Percentiles rank a stretch among this genome's conserved stretches.
phyloP scores from a whole-genome alignment of 1,140 invertebrate species.

The Leptinotarsa texana region DNA sequence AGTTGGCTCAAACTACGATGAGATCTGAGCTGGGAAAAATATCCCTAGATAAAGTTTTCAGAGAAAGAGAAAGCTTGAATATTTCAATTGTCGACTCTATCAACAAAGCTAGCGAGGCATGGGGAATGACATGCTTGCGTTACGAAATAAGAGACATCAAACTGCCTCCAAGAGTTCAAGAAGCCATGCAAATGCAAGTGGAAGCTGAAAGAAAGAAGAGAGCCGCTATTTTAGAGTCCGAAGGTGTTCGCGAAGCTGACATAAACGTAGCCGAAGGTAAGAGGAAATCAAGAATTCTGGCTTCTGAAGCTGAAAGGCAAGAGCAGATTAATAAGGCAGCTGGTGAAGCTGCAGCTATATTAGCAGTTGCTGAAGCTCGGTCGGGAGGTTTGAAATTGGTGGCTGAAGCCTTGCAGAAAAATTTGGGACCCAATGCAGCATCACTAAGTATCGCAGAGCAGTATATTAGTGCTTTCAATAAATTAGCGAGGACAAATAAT shows the following conservation, averaged over 20 bases:
- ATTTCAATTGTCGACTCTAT: slow-evolving; percentile 95
- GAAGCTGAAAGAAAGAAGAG: slow-evolving; percentile 97
- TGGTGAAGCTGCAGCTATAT: slow-evolving; percentile 85
- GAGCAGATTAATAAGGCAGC: slow-evolving; percentile 86
- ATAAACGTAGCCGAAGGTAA: slow-evolving; percentile 98
- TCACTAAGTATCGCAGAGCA: slow-evolving; percentile 92
- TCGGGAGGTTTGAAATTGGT: slow-evolving; percentile 78
- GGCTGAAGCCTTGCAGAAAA: slow-evolving; percentile 63
- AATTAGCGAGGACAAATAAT: slow-evolving; percentile 84
- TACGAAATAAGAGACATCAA: slow-evolving; percentile 98
- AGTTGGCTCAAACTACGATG: slow-evolving; percentile 99
- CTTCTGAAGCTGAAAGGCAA: slow-evolving; percentile 85
- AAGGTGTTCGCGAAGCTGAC: slow-evolving; percentile 91
- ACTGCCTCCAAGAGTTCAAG: slow-evolving; percentile 89
- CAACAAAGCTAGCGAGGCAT: slow-evolving; percentile 96
- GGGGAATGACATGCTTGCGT: slow-evolving; percentile 96
- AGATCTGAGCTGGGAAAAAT: slow-evolving; percentile 98
- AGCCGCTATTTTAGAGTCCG: slow-evolving; percentile 95
- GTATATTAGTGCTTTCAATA: slow-evolving; percentile 69
- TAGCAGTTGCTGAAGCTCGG: slow-evolving; percentile 83
- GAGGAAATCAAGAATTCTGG: slow-evolving; percentile 86
- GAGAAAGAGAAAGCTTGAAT: slow-evolving; percentile 95
- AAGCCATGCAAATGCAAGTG: slow-evolving; percentile 60
- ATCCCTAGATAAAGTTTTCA: slow-evolving; percentile 94
- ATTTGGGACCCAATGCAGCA: slow-evolving; percentile 84